phyloP scores from a whole-genome alignment of 2,797 vertebrate genomes.

The Phrynocephalus forsythii region DNA sequence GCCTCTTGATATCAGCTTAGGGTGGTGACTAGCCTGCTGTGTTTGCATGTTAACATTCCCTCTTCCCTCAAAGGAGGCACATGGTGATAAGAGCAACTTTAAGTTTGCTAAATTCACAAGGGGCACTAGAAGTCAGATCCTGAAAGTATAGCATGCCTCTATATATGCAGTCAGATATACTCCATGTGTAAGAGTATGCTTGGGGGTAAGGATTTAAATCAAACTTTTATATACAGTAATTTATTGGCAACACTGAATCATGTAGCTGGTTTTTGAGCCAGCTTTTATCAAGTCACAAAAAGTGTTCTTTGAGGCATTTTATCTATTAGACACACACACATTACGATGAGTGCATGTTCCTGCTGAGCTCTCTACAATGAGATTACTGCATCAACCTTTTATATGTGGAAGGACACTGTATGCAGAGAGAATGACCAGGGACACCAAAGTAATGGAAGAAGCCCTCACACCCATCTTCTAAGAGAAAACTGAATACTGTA shows the following conservation, averaged over 20 bases:
- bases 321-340: neutral
- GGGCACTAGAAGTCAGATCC: neutral
- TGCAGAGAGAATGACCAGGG: neutral
- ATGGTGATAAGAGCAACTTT: slow-evolving; percentile 5
- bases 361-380: neutral
- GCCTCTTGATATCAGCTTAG: slow-evolving; percentile 43
- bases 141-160: neutral
- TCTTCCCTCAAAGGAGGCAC: neutral
- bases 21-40: neutral
- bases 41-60: slow-evolving; percentile 6
- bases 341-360: neutral
- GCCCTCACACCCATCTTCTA: neutral
- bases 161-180: neutral
- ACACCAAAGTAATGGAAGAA: slow-evolving; percentile 7
- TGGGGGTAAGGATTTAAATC: neutral
- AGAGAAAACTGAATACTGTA: neutral
- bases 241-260: neutral
- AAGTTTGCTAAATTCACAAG: slow-evolving; percentile 1
- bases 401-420: neutral
- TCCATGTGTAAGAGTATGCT: neutral
- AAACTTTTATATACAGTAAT: neutral
- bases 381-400: neutral
- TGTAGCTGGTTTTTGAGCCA: neutral
- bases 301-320: neutral
- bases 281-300: neutral